phyloP scores from a whole-genome alignment of 2,888 invertebrate species.

The Oithona nana region DNA sequence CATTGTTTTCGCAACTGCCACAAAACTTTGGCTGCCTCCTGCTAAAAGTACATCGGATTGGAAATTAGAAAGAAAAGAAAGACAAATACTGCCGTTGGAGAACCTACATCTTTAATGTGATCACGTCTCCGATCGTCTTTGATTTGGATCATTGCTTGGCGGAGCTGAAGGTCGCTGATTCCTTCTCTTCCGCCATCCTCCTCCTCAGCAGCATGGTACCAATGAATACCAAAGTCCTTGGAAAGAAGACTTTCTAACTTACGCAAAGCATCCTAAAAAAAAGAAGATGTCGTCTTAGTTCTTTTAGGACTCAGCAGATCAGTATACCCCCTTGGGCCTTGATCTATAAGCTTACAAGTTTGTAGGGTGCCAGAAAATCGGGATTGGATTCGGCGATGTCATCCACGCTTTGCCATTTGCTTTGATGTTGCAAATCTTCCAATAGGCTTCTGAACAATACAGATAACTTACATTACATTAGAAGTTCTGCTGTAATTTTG shows the following conservation, averaged over 20 bases:
- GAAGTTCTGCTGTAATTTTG: neutral
- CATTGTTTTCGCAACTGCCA: neutral
- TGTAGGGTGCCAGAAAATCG: neutral
- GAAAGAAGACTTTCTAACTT: neutral
- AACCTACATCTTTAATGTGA: neutral
- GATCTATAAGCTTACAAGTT: neutral
- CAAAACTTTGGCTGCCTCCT: neutral
- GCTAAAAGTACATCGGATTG: too few species aligned
- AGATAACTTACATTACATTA: too few species aligned
- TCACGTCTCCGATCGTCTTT: neutral
- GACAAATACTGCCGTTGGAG: too few species aligned
- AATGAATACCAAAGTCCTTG: neutral
- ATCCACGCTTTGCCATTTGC: too few species aligned
- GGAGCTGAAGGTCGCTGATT: neutral
- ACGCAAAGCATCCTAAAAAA: neutral
- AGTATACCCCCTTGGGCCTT: neutral
- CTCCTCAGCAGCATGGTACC: too few species aligned
- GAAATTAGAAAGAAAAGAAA: too few species aligned
- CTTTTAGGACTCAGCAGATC: neutral
- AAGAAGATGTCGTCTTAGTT: neutral
- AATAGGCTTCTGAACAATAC: neutral
- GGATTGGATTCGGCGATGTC: neutral
- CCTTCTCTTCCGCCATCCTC: neutral
- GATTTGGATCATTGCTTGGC: neutral
- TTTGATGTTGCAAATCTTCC: neutral